Evolutionary conservation across 2,797 vertebrate species (phyloP).

Genomic region (Sebastes hopkinsi): DNA sequence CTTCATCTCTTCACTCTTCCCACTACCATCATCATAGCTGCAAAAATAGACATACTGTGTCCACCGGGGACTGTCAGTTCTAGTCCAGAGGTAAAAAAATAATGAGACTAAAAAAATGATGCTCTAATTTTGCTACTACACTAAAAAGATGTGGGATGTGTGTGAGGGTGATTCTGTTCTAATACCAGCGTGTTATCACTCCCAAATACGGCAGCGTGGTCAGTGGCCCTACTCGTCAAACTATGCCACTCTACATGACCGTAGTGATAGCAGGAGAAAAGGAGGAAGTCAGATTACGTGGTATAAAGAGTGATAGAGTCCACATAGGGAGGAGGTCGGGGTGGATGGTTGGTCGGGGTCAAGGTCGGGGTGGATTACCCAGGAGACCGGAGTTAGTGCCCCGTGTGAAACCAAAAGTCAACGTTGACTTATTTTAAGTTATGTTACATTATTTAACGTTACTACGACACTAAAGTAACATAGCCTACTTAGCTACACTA

Average conservation of each 20-base stretch:
- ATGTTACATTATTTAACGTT: neutral
- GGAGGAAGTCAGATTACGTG: neutral
- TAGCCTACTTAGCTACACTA: too few species aligned
- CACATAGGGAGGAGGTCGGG: neutral
- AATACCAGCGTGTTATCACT: neutral
- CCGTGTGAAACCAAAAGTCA: neutral
- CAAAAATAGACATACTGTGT: slow-evolving; percentile 14
- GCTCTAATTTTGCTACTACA: slow-evolving; percentile 40
- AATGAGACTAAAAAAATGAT: slow-evolving; percentile 48
- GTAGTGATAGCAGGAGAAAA: neutral
- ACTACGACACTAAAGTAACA: too few species aligned
- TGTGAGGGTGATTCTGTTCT: slow-evolving; percentile 15
- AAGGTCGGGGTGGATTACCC: too few species aligned
- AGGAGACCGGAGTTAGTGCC: neutral
- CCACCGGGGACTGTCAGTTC: slow-evolving; percentile 33
- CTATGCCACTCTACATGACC: neutral
- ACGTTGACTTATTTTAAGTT: neutral
- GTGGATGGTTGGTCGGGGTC: neutral
- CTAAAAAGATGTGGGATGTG: slow-evolving; percentile 27
- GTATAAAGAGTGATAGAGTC: neutral
- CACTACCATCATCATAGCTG: slow-evolving; percentile 3
- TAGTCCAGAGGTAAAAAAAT: slow-evolving; percentile 50
- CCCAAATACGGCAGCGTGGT: neutral
- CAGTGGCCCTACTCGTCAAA: accelerated
- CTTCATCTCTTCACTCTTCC: neutral